Percentiles rank a stretch among this genome's conserved stretches.
Evolutionary conservation across 1,140 invertebrate species (phyloP).

Genomic region (Anoplolepis gracilipes): DNA sequence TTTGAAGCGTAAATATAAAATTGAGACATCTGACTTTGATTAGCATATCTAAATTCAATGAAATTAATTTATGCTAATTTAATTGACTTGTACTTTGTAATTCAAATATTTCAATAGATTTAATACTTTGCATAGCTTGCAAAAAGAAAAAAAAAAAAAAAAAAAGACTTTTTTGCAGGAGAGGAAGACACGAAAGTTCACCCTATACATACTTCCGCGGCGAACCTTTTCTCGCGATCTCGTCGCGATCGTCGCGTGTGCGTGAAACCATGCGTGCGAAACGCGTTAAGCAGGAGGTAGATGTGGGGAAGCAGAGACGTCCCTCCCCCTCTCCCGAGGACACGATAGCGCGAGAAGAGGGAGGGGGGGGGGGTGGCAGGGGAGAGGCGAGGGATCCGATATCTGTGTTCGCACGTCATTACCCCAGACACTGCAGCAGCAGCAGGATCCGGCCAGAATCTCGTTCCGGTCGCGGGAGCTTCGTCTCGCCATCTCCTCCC

Average conservation of each 20-base stretch:
- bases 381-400: conserved; percentile 81
- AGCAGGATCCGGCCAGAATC: conserved; percentile 73
- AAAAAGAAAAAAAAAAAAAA: conserved; percentile 4
- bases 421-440: conserved; percentile 81
- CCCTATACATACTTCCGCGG: neutral
- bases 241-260: conserved; percentile 34
- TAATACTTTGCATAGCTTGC: neutral
- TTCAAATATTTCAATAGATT: neutral
- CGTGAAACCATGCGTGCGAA: conserved; percentile 71
- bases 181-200: neutral
- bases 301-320: conserved; percentile 24
- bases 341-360: conserved; percentile 59
- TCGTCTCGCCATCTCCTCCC: conserved; percentile 23
- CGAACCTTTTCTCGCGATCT: conserved; percentile 1
- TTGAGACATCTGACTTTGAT: neutral
- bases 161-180: neutral
- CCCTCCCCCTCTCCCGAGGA: conserved; percentile 46
- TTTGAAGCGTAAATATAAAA: neutral
- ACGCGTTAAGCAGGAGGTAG: conserved; percentile 65
- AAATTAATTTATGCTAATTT: conserved; percentile 22
- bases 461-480: conserved; percentile 57
- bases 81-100: conserved; percentile 25
- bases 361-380: neutral
- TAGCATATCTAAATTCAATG: neutral
- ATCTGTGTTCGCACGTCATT: conserved; percentile 86